A percentile compares a stretch with the other conserved stretches of the same genome.
phyloP scores from a whole-genome alignment of 2,888 invertebrate genomes.

The Dynastes maya region DNA sequence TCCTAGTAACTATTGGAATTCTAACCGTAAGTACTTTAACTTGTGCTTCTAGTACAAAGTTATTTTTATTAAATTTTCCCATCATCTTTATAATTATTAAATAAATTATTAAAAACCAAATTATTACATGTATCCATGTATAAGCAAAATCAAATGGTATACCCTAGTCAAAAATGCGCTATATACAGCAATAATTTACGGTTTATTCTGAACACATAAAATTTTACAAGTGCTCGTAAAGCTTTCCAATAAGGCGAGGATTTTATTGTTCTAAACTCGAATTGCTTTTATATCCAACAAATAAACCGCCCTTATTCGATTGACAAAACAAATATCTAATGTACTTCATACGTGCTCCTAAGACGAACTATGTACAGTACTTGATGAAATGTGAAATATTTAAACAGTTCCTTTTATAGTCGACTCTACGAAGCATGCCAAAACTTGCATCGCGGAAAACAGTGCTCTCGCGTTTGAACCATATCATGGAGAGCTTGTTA shows the following conservation, averaged over 20 bases:
- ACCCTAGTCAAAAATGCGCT: not conserved
- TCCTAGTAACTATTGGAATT: too few relatives aligned
- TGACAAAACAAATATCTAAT: not conserved
- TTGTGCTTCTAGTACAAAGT: too few relatives aligned
- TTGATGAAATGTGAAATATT: slow-evolving; percentile 32
- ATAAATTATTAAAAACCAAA: too few relatives aligned
- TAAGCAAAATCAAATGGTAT: too few relatives aligned
- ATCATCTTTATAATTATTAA: too few relatives aligned
- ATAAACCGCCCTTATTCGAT: not conserved
- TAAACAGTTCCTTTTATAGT: not conserved
- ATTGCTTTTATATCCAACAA: not conserved
- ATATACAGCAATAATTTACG: not conserved
- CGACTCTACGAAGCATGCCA: not conserved
- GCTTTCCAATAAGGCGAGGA: not conserved
- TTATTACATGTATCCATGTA: too few relatives aligned
- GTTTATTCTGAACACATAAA: not conserved
- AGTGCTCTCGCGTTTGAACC: not conserved
- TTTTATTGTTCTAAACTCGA: not conserved
- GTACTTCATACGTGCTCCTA: not conserved
- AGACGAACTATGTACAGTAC: not conserved
- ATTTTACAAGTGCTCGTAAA: slow-evolving; percentile 3
- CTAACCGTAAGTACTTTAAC: too few relatives aligned
- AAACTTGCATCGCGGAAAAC: slow-evolving; percentile 15
- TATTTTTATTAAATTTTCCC: too few relatives aligned
- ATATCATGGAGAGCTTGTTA: slow-evolving; percentile 21